These are phyloP conservation scores for Ptychodera flava DNA, from an alignment of 35 echinoderm and acorn worm species.

Conservation along the genomic window DNA sequence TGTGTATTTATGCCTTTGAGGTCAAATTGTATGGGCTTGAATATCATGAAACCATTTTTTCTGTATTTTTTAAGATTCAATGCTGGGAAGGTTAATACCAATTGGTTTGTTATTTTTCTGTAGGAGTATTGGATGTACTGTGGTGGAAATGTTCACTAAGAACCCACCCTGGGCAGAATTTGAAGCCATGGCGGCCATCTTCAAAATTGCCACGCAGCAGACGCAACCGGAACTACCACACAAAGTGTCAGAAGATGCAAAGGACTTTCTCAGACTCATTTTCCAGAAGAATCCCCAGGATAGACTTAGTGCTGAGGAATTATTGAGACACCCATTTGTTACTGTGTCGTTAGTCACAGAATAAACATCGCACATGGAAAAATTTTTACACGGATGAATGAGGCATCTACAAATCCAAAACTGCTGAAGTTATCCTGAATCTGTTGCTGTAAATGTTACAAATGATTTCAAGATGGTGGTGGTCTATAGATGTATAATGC, in stretches of 20 bases:
- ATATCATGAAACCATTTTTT: too few species aligned
- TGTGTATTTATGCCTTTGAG: too few species aligned
- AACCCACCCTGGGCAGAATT: slow-evolving; percentile 94
- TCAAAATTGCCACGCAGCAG: slow-evolving; percentile 85
- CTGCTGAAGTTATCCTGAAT: too few species aligned
- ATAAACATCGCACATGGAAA: too few species aligned
- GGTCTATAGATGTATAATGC: background rate
- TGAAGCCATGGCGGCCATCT: slow-evolving; percentile 98
- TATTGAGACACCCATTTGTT: slow-evolving; percentile 83
- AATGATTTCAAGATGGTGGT: too few species aligned
- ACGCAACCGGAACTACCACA: slow-evolving; percentile 60
- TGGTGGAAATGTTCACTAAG: slow-evolving; percentile 97
- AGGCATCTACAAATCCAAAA: too few species aligned
- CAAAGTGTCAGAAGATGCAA: slow-evolving; percentile 47
- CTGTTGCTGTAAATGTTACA: too few species aligned
- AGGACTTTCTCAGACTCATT: slow-evolving; percentile 52
- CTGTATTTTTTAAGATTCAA: too few species aligned
- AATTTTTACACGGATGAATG: too few species aligned
- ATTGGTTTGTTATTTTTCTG: slow-evolving; percentile 18
- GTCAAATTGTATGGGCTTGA: too few species aligned
- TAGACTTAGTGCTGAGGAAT: slow-evolving; percentile 50
- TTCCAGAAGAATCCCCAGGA: slow-evolving; percentile 56
- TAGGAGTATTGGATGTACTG: slow-evolving; percentile 98
- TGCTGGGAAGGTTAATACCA: too few species aligned
- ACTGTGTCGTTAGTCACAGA: background rate